These are phyloP conservation scores for Porites lobata DNA, from an alignment of 92 coral and sea anemone species.

Conservation along the genomic window DNA sequence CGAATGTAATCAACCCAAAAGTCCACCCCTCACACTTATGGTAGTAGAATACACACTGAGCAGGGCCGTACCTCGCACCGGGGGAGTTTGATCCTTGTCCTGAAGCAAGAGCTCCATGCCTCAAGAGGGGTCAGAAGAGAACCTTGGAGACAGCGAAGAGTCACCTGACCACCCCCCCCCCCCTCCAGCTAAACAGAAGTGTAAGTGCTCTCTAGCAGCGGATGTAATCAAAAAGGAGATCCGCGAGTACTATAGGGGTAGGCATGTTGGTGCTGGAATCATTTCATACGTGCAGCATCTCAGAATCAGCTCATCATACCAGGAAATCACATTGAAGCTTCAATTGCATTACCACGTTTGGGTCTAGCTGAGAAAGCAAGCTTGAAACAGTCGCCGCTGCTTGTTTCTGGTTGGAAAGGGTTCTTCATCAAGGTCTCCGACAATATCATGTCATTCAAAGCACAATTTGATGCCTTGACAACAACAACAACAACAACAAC, in stretches of 20 bases:
- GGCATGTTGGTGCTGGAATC: slow-evolving; percentile 64
- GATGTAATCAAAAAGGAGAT: slow-evolving; percentile 56
- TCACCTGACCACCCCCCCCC: background rate
- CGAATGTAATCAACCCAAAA: slow-evolving; percentile 35
- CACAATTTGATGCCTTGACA: too few species aligned
- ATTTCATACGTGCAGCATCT: slow-evolving; percentile 58
- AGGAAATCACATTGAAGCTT: slow-evolving; percentile 35
- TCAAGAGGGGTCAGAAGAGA: background rate
- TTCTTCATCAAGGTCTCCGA: too few species aligned
- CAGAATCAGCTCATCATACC: slow-evolving; percentile 50
- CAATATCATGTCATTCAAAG: too few species aligned
- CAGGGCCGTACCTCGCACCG: slow-evolving; percentile 53
- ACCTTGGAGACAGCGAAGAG: slow-evolving; percentile 18
- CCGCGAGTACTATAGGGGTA: slow-evolving; percentile 64
- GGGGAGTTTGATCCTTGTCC: slow-evolving; percentile 33
- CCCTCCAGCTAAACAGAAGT: slow-evolving; percentile 56
- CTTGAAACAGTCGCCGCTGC: too few species aligned
- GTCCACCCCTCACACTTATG: slow-evolving; percentile 37
- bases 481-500: too few species aligned
- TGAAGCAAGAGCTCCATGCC: slow-evolving; percentile 28
- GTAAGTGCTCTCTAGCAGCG: slow-evolving; percentile 53
- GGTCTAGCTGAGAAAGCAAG: slow-evolving; percentile 57
- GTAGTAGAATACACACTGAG: slow-evolving; percentile 48
- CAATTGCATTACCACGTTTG: slow-evolving; percentile 60
- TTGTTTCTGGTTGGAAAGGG: too few species aligned